Percentiles rank a stretch among this genome's conserved stretches.
Conservation (phyloP, 30 jellyfish, hydroid and myxozoan species). For the Aurelia sp. region DNA sequence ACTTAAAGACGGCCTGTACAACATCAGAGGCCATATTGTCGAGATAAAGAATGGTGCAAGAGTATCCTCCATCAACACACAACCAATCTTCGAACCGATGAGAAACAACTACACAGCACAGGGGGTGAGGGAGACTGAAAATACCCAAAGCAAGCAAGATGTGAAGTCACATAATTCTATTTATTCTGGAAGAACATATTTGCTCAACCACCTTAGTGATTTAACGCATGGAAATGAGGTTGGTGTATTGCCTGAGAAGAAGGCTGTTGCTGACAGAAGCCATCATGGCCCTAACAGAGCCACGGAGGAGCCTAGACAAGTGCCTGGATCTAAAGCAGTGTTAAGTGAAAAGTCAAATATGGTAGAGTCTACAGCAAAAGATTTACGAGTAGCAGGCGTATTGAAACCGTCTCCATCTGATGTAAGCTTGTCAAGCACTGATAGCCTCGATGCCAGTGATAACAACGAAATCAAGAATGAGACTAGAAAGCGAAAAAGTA, state of each 20-base stretch:
- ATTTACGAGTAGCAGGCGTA: neutral
- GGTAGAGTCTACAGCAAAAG: neutral
- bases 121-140: neutral
- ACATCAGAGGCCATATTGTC: slow-evolving; percentile 84
- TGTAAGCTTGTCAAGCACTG: slow-evolving; percentile 68
- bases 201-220: slow-evolving; percentile 56
- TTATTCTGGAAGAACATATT: slow-evolving; percentile 62
- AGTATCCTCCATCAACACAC: slow-evolving; percentile 34
- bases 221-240: slow-evolving; percentile 27
- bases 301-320: no score
- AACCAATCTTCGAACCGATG: slow-evolving; percentile 24
- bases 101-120: slow-evolving; percentile 18
- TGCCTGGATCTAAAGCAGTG: neutral
- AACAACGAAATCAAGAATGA: neutral
- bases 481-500: slow-evolving; percentile 59
- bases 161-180: slow-evolving; percentile 30
- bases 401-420: slow-evolving; percentile 38
- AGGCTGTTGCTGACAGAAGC: slow-evolving; percentile 10
- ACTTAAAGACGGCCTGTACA: slow-evolving; percentile 86
- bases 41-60: slow-evolving; percentile 92
- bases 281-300: neutral
- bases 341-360: neutral
- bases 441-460: slow-evolving; percentile 71
- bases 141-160: slow-evolving; percentile 5
- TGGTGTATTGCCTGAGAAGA: neutral